phyloP scores from a whole-genome alignment of 1,140 invertebrate genomes.

The Drosophila virilis region DNA sequence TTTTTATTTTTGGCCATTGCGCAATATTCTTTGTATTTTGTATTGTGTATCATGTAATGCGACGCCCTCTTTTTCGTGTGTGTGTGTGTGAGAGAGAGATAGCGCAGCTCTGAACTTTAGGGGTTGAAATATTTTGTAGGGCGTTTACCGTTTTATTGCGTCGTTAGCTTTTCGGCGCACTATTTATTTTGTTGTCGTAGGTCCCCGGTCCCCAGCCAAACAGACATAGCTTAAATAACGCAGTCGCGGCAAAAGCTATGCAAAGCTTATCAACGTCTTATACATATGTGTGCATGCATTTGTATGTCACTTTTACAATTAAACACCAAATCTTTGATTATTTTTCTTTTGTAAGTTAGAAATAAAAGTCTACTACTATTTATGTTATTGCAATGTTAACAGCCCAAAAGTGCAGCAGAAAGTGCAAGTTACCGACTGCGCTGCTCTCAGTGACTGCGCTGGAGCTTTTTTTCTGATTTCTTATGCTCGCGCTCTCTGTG shows the following conservation, averaged over 20 bases:
- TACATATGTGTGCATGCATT: too few relatives aligned
- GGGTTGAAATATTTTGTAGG: conserved; percentile 48
- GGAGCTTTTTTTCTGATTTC: conserved; percentile 33
- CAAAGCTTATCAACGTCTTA: neutral
- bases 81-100: neutral
- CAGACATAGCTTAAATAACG: neutral
- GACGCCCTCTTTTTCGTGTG: neutral
- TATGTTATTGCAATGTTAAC: conserved; percentile 11
- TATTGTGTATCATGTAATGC: conserved; percentile 46
- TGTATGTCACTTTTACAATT: too few relatives aligned
- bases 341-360: neutral
- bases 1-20: conserved; percentile 51
- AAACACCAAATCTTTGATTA: too few relatives aligned
- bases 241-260: neutral
- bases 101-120: conserved; percentile 41
- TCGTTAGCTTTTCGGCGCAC: conserved; percentile 26
- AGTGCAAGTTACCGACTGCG: conserved; percentile 66
- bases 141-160: conserved; percentile 15
- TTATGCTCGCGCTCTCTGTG: conserved; percentile 26
- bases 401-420: conserved; percentile 62
- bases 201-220: conserved; percentile 20
- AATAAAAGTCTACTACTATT: conserved; percentile 65
- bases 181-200: conserved; percentile 60
- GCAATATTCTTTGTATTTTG: conserved; percentile 60
- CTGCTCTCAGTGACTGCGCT: conserved; percentile 30